A percentile compares a stretch with the other conserved stretches of the same genome.
Conservation (phyloP, 2,113 vertebrate species). For the Pandion haliaetus region DNA sequence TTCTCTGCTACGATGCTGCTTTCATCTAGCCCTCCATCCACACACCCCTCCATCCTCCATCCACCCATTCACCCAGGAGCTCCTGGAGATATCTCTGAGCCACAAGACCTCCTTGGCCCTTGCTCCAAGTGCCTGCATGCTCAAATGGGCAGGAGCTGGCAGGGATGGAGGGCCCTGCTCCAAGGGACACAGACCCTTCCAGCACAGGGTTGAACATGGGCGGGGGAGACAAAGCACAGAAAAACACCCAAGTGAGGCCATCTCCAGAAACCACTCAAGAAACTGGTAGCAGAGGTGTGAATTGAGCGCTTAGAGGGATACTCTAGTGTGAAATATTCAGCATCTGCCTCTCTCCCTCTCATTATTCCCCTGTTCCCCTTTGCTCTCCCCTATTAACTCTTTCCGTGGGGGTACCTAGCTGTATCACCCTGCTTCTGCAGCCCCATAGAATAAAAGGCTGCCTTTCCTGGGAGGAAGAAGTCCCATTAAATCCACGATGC, state of each 20-base stretch:
- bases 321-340: neutral
- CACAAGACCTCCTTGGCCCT: neutral
- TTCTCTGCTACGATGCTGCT: neutral
- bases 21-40: neutral
- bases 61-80: neutral
- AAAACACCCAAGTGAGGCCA: neutral
- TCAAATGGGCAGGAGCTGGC: neutral
- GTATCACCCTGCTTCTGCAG: neutral
- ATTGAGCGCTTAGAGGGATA: rapidly evolving
- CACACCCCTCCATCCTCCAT: neutral
- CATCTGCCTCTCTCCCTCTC: neutral
- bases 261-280: neutral
- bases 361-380: neutral
- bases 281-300: neutral
- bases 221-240: neutral
- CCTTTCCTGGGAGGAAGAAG: neutral
- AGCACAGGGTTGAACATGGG: rapidly evolving
- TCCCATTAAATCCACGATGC: rapidly evolving
- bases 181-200: rapidly evolving
- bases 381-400: neutral
- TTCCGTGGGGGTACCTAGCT: too few species aligned
- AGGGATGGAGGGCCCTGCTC: neutral
- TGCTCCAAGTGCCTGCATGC: rapidly evolving
- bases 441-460: neutral
- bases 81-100: neutral